A percentile compares a stretch with the other conserved stretches of the same genome.
Conservation (phyloP, 2,113 vertebrate genomes). For the Redunca redunca region DNA sequence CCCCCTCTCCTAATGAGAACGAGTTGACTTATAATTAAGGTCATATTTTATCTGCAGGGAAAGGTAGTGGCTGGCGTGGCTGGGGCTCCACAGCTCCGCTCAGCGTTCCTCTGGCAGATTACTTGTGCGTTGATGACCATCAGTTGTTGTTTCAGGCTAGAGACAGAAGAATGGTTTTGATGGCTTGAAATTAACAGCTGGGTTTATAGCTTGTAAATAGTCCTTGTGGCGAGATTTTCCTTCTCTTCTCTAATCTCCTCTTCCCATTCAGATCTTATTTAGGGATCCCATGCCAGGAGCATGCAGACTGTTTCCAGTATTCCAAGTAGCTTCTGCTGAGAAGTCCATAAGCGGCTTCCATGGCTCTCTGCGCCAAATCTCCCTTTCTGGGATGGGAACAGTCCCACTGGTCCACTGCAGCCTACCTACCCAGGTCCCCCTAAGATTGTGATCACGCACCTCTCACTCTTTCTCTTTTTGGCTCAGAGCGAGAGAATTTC, state of each 20-base stretch:
- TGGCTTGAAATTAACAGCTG: constrained; percentile 80
- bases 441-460: neutral
- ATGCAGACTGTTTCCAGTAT: constrained; percentile 54
- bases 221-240: constrained; percentile 73
- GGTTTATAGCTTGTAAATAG: constrained; percentile 81
- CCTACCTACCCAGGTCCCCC: neutral
- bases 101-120: constrained; percentile 18
- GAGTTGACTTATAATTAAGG: constrained; percentile 77
- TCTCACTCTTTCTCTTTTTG: neutral
- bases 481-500: neutral
- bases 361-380: constrained; percentile 16
- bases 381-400: neutral
- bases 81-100: constrained; percentile 42
- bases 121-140: constrained; percentile 48
- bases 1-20: constrained; percentile 57
- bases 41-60: constrained; percentile 72
- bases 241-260: constrained; percentile 67
- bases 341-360: neutral
- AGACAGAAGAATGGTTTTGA: constrained; percentile 74
- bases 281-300: constrained; percentile 68
- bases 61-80: constrained; percentile 39
- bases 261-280: constrained; percentile 74
- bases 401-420: neutral
- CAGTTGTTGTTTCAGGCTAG: constrained; percentile 68
- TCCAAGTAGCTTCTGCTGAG: constrained; percentile 41